phyloP scores from a whole-genome alignment of 35 echinoderm and acorn worm genomes.

The Amphiura filiformis region DNA sequence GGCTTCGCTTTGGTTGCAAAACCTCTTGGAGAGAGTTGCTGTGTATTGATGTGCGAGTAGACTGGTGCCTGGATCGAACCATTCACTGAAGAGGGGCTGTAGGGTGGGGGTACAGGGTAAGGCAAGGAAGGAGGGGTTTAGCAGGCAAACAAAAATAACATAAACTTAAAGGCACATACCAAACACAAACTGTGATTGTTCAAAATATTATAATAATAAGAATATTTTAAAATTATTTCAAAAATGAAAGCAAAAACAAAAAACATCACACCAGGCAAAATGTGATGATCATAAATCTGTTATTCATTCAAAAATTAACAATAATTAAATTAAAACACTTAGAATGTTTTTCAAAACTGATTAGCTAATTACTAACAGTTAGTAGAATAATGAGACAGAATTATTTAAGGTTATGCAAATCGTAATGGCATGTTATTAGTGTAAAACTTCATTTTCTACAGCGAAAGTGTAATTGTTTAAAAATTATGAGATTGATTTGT shows the following conservation, averaged over 20 bases:
- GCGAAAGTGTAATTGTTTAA: too few species aligned
- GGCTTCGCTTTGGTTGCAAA: neutral
- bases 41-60: neutral
- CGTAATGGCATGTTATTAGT: too few species aligned
- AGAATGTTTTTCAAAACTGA: too few species aligned
- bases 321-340: too few species aligned
- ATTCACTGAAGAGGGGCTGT: conserved; percentile 13
- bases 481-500: too few species aligned
- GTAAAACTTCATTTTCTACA: too few species aligned
- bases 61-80: neutral
- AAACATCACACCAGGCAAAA: neutral
- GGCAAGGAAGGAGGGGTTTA: neutral
- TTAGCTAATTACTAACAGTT: too few species aligned
- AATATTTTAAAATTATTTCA: too few species aligned
- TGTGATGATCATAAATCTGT: neutral
- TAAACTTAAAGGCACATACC: conserved; percentile 6
- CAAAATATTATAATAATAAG: neutral
- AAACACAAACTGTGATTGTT: neutral
- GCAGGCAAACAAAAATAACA: conserved; percentile 13
- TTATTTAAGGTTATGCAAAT: too few species aligned
- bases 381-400: too few species aligned
- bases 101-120: neutral
- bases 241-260: neutral
- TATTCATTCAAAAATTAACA: too few species aligned
- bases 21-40: neutral